Base-by-base conservation (phyloP, 1,140 invertebrate species). In the Lepeophtheirus salmonis region DNA sequence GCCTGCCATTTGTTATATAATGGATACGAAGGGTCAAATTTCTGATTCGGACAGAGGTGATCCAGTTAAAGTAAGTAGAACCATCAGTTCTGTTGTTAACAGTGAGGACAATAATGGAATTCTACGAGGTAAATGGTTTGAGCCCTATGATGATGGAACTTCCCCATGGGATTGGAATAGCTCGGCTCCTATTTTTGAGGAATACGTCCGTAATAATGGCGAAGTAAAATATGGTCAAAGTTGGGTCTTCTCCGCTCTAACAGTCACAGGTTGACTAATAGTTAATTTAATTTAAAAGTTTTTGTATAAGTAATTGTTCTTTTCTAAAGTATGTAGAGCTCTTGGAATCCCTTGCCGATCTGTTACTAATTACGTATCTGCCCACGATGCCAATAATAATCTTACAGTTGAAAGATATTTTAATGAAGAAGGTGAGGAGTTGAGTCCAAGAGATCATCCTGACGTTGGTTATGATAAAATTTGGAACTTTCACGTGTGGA, bases 401-500 rank as follows among this genome's bases (percentile, higher is more conserved):
- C 64, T 77, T 13, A 75, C 72, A 13, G 68, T 78, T 50, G 76
- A 78, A 64, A 68, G 68, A 21, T 74, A 73, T 64, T 75, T 71
- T 59, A 67, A 71, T 64, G 66, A 67, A 17, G 66, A 67, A 16
- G 71, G 69, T 18, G 21, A 50, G 13, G 2, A 20, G 3, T 22
- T 60, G 52, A 20, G 56, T 20, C 64, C 63, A 51, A 60, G 10
- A 20, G 41, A 17, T 22, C n/a, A 3, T 49, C 48, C 61, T 13
- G 65, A 41, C n/a, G 30, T 41, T 6, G 30, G 30, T n/a, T 10
- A 53, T 13, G 67, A 68, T 50, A 80, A 78, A 51, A 77, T 80
- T 66, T 81, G 81, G 84, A 86, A 86, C 71, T 88, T 84, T 74
- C 84, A 87, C 68, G 81, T 83, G 0, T 87, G 84, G 84, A 85